These are phyloP conservation scores for Cryptosula pallasiana DNA, from an alignment of 2,888 invertebrate species.

Conservation along the genomic window DNA sequence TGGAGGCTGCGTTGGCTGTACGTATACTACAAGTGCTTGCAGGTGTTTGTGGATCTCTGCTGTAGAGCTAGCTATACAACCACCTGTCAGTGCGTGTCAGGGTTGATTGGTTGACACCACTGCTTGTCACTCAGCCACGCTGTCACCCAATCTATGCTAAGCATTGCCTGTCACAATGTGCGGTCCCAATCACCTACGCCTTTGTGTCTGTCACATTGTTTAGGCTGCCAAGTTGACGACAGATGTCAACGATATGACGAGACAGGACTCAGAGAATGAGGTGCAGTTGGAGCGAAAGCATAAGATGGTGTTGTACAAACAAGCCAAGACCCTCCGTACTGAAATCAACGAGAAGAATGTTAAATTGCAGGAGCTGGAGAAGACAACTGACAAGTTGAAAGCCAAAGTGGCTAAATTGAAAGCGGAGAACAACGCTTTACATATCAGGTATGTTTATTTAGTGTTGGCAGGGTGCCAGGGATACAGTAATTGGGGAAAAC, in stretches of 20 bases:
- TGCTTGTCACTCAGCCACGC: too few relatives aligned
- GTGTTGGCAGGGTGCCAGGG: too few relatives aligned
- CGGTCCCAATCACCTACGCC: too few relatives aligned
- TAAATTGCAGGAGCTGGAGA: neutral
- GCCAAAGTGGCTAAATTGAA: neutral
- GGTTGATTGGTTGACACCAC: too few relatives aligned
- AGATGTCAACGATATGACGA: constrained; percentile 10
- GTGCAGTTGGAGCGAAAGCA: constrained; percentile 20
- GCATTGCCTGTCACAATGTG: too few relatives aligned
- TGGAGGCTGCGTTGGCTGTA: constrained; percentile 16
- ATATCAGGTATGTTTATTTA: neutral
- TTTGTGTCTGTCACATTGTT: neutral
- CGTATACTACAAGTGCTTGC: neutral
- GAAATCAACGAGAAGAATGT: constrained; percentile 15
- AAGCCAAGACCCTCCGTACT: neutral
- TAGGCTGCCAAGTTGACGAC: constrained; percentile 22
- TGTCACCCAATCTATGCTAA: too few relatives aligned
- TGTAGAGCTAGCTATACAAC: too few relatives aligned
- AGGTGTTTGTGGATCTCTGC: too few relatives aligned
- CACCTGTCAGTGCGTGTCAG: too few relatives aligned
- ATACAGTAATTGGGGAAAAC: too few relatives aligned
- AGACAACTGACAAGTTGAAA: neutral
- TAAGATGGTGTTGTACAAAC: constrained; percentile 18
- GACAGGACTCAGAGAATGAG: neutral
- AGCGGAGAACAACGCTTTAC: constrained; percentile 1